A percentile compares a stretch with the other conserved stretches of the same genome.
These are phyloP conservation scores for Pollenia amentaria DNA, from an alignment of 2,888 invertebrate genomes.

Conservation along the genomic window DNA sequence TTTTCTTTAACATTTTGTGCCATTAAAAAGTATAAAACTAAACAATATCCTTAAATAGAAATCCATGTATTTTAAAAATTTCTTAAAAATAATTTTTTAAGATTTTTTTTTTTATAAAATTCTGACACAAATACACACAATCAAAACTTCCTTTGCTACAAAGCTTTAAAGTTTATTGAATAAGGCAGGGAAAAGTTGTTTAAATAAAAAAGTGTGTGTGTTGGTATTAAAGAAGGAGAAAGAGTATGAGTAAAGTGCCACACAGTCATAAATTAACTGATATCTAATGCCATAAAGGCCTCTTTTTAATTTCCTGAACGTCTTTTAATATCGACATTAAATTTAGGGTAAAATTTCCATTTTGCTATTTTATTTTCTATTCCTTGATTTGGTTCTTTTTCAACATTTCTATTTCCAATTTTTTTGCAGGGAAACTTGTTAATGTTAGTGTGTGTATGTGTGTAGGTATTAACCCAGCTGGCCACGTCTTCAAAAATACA, in stretches of 20 bases:
- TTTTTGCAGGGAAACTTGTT: not conserved
- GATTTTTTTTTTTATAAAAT: conserved; percentile 48
- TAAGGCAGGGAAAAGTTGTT: not conserved
- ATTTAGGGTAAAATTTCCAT: conserved; percentile 69
- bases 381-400: conserved; percentile 10
- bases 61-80: conserved; percentile 12
- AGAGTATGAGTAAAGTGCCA: conserved; percentile 30
- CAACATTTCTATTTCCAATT: conserved; percentile 12
- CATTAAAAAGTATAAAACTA: conserved; percentile 42
- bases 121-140: not conserved
- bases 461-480: not conserved
- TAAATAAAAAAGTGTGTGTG: conserved; percentile 7
- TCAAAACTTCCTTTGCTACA: not conserved
- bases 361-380: conserved; percentile 46
- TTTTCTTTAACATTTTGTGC: conserved; percentile 44
- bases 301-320: conserved; percentile 72
- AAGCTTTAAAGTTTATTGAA: conserved; percentile 22
- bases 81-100: conserved; percentile 28
- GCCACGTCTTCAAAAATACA: too few relatives aligned
- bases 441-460: not conserved
- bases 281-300: conserved; percentile 72
- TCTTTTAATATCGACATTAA: conserved; percentile 72
- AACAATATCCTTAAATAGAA: conserved; percentile 45
- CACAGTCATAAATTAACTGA: conserved; percentile 70
- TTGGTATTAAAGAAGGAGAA: not conserved